phyloP scores from a whole-genome alignment of 2,797 vertebrate species.

The Sorex maritimensis region DNA sequence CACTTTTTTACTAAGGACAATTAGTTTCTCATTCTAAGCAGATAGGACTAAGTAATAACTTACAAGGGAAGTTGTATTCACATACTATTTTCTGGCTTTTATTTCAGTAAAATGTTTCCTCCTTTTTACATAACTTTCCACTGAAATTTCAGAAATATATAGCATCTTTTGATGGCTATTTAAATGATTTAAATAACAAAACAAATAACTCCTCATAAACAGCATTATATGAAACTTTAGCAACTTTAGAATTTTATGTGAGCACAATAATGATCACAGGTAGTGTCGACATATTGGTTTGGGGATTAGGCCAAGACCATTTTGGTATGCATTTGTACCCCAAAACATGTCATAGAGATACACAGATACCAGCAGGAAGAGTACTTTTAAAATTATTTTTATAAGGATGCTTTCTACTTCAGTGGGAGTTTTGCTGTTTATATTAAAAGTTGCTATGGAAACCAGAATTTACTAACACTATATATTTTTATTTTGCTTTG shows the following conservation, averaged over 20 bases:
- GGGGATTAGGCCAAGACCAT: neutral
- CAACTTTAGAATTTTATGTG: constrained; percentile 40
- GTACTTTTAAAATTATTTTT: neutral
- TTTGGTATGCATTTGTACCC: neutral
- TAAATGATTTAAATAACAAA: constrained; percentile 41
- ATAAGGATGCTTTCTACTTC: neutral
- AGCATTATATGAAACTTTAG: neutral
- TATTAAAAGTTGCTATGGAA: constrained; percentile 63
- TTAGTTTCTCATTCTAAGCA: neutral
- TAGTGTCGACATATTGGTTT: neutral
- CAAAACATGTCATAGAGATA: fast-evolving
- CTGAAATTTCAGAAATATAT: constrained; percentile 1
- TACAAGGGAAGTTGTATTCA: neutral
- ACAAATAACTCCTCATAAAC: neutral
- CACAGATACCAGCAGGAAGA: neutral
- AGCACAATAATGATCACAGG: neutral
- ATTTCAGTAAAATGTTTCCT: neutral
- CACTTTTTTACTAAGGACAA: neutral
- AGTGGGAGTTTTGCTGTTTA: constrained; percentile 26
- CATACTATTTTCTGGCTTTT: neutral
- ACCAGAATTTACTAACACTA: neutral
- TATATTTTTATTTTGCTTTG: constrained; percentile 53
- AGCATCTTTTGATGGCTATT: neutral
- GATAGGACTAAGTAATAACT: neutral
- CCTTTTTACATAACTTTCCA: neutral